phyloP scores from a whole-genome alignment of 2,888 invertebrate species.

The Lypha dubia region DNA sequence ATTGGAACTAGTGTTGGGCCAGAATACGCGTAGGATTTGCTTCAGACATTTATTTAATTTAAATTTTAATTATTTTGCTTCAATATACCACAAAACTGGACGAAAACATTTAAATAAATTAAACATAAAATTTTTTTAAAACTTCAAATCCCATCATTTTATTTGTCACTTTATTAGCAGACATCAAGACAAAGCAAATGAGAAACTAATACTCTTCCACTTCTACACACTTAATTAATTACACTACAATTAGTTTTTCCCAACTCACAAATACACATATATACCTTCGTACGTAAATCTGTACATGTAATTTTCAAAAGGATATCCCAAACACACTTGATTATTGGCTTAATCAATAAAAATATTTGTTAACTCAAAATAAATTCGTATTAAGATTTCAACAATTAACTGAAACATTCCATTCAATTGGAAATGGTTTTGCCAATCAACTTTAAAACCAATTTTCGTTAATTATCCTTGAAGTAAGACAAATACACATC shows the following conservation, averaged over 20 bases:
- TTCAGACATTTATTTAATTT: no score
- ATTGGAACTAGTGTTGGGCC: no score
- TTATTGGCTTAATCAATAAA: slow-evolving; percentile 59
- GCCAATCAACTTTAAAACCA: slow-evolving; percentile 67
- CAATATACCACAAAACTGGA: no score
- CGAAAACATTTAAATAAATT: no score
- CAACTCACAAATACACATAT: no score
- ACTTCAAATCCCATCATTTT: neutral
- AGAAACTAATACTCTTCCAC: neutral
- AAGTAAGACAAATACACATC: slow-evolving; percentile 42
- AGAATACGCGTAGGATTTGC: no score
- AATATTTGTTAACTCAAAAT: slow-evolving; percentile 37
- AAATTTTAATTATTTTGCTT: no score
- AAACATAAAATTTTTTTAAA: neutral
- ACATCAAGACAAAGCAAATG: no score
- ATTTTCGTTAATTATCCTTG: slow-evolving; percentile 71
- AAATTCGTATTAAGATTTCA: slow-evolving; percentile 34
- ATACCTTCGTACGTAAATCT: no score
- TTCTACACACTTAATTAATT: neutral
- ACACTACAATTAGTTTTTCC: neutral
- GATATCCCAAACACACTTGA: neutral
- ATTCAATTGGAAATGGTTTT: slow-evolving; percentile 44
- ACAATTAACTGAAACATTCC: slow-evolving; percentile 68
- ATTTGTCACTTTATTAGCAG: neutral
- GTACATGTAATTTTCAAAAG: neutral